Percentiles rank a stretch among this genome's conserved stretches.
phyloP scores from a whole-genome alignment of 2,888 invertebrate genomes.

The Phorcus lineatus region DNA sequence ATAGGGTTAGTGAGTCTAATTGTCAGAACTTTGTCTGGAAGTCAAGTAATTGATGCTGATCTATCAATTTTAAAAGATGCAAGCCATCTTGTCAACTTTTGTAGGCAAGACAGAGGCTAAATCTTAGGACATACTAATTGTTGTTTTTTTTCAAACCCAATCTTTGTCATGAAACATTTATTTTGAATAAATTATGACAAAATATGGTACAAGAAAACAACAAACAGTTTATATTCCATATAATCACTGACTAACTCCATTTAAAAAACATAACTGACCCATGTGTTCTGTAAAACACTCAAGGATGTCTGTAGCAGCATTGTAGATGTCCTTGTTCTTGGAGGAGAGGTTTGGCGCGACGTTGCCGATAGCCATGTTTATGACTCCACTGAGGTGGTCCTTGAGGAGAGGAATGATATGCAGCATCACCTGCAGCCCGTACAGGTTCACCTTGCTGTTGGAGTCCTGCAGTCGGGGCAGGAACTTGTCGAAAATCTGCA shows the following conservation, averaged over 20 bases:
- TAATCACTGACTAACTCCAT: not conserved
- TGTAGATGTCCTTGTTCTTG: constrained; percentile 72
- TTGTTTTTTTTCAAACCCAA: no score
- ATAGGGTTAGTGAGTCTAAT: no score
- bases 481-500: constrained; percentile 75
- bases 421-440: constrained; percentile 71
- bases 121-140: no score
- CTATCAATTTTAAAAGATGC: no score
- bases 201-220: not conserved
- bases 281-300: constrained; percentile 67
- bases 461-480: constrained; percentile 73
- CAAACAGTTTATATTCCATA: not conserved
- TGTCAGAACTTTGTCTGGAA: no score
- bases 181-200: not conserved
- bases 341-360: constrained; percentile 74
- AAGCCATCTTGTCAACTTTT: no score
- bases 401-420: constrained; percentile 62
- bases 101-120: no score
- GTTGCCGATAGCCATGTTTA: constrained; percentile 67
- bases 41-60: no score
- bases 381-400: constrained; percentile 56
- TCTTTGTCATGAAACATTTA: no score
- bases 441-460: constrained; percentile 75
- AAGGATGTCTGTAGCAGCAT: constrained; percentile 66
- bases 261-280: constrained; percentile 52